Percentiles rank a stretch among this genome's conserved stretches.
Evolutionary conservation across 2,113 vertebrate species (phyloP).

Genomic region (Crotalus viridis): DNA sequence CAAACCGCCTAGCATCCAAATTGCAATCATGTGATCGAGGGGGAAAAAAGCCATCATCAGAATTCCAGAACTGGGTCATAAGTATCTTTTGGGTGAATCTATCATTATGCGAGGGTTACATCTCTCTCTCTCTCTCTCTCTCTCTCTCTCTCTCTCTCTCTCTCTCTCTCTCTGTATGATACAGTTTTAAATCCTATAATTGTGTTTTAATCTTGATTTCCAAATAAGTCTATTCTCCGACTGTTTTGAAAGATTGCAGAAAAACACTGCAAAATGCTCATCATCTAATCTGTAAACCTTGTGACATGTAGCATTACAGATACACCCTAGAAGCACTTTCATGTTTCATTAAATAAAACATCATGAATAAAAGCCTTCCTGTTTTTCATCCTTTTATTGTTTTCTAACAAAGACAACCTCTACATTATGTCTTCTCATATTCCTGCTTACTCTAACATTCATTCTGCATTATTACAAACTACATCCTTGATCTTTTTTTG

Average conservation of each 20-base stretch:
- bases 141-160: no score
- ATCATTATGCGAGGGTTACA: neutral
- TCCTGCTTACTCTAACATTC: neutral
- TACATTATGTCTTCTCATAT: neutral
- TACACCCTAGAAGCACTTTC: neutral
- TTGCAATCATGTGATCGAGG: neutral
- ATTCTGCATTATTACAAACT: neutral
- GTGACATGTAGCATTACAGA: neutral
- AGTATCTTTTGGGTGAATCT: neutral
- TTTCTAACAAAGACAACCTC: neutral
- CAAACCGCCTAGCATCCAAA: neutral
- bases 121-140: no score
- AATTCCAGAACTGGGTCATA: neutral
- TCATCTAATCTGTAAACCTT: neutral
- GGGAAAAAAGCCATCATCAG: neutral
- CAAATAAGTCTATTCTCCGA: neutral
- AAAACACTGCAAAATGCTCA: neutral
- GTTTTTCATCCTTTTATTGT: neutral
- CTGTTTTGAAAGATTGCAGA: neutral
- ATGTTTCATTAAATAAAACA: neutral
- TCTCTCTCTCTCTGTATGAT: no score
- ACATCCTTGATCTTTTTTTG: neutral
- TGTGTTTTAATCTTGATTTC: neutral
- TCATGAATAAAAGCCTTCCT: neutral
- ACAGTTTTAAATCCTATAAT: neutral